These are phyloP conservation scores for Sebastes matsubarae DNA, from an alignment of 2,797 vertebrate species.

Conservation along the genomic window DNA sequence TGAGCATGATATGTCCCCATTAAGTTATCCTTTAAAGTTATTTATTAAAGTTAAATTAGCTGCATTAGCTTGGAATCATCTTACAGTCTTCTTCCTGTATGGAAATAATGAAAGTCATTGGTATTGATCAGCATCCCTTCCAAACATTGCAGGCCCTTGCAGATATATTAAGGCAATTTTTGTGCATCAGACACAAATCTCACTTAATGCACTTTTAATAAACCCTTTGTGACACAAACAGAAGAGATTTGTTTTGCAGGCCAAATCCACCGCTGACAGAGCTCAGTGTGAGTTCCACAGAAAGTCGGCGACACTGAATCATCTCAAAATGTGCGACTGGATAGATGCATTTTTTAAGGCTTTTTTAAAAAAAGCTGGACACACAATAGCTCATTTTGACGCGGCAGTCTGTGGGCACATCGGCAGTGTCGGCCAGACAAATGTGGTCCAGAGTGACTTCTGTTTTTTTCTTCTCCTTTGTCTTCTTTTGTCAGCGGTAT, in stretches of 20 bases:
- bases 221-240: not conserved
- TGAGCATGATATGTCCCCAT: not conserved
- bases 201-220: slow-evolving; percentile 16
- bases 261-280: slow-evolving; percentile 2
- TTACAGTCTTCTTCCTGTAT: not conserved
- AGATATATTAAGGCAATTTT: not conserved
- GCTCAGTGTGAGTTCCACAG: not conserved
- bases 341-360: slow-evolving; percentile 61
- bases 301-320: slow-evolving; percentile 36
- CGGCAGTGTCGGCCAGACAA: slow-evolving; percentile 51
- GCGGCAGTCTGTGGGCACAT: slow-evolving; percentile 28
- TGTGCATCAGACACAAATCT: not conserved
- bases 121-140: slow-evolving; percentile 5
- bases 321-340: slow-evolving; percentile 25
- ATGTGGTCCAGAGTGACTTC: slow-evolving; percentile 32
- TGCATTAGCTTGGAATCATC: not conserved
- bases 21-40: not conserved
- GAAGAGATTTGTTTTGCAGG: not conserved
- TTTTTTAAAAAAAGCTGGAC: slow-evolving; percentile 28
- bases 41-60: not conserved
- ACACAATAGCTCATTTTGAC: slow-evolving; percentile 61
- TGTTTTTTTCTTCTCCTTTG: slow-evolving; percentile 2
- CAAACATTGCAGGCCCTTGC: not conserved
- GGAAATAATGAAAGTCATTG: not conserved
- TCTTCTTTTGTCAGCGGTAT: slow-evolving; percentile 33